Percentiles rank a stretch among this genome's conserved stretches.
phyloP scores from a whole-genome alignment of 2,888 invertebrate genomes.

The Melanostoma scalare region DNA sequence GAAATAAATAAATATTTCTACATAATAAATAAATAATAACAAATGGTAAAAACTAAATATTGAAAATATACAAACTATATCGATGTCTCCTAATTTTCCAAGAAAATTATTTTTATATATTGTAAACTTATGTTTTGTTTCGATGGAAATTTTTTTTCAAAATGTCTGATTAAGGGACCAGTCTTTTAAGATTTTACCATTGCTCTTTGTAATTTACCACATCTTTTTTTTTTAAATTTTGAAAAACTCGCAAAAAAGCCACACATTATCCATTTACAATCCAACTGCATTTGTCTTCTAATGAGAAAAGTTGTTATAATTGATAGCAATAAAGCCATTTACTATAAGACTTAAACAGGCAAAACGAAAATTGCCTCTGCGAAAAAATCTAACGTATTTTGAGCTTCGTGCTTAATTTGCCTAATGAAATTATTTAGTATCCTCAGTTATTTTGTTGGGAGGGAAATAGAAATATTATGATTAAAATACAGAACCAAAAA shows the following conservation, averaged over 20 bases:
- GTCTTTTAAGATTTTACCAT: conserved; percentile 82
- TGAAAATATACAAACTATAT: conserved; percentile 70
- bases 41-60: conserved; percentile 58
- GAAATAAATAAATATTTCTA: conserved; percentile 33
- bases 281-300: too few species aligned
- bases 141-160: conserved; percentile 80
- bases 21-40: conserved; percentile 73
- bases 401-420: too few species aligned
- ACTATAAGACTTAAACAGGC: too few species aligned
- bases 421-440: too few species aligned
- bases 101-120: conserved; percentile 70
- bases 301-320: too few species aligned
- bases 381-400: too few species aligned
- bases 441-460: too few species aligned
- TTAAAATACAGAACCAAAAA: too few species aligned
- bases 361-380: too few species aligned
- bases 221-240: background rate
- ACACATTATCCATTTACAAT: background rate
- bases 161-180: conserved; percentile 83
- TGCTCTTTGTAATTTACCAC: conserved; percentile 76
- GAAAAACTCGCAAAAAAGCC: background rate
- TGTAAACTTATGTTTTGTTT: conserved; percentile 72
- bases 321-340: too few species aligned
- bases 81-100: conserved; percentile 72
- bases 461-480: too few species aligned